These are phyloP conservation scores for Sycophila sp. DNA, from an alignment of 1,140 invertebrate genomes.

Conservation along the genomic window DNA sequence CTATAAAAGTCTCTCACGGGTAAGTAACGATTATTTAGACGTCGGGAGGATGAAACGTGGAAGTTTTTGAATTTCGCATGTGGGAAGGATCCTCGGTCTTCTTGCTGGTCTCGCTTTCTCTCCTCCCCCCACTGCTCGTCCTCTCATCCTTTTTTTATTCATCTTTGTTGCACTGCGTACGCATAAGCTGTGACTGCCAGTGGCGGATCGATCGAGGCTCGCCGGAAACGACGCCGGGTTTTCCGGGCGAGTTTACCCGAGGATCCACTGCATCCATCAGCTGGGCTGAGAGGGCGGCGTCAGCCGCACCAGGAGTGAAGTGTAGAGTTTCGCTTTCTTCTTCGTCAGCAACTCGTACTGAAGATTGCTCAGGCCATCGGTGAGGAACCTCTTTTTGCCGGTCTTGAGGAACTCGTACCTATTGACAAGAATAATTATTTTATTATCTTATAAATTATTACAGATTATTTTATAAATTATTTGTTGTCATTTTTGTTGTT, in stretches of 20 bases:
- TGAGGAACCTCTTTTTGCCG: constrained; percentile 82
- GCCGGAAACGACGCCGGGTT: neutral
- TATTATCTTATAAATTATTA: too few species aligned
- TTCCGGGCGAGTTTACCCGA: constrained; percentile 51
- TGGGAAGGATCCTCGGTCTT: too few species aligned
- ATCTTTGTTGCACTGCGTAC: neutral
- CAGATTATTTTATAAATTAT: too few species aligned
- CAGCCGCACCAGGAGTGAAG: constrained; percentile 78
- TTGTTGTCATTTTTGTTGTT: too few species aligned
- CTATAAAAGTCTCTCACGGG: too few species aligned
- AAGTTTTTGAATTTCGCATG: too few species aligned
- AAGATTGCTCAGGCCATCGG: constrained; percentile 88
- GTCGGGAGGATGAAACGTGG: too few species aligned
- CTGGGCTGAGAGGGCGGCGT: constrained; percentile 63
- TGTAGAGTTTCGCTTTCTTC: constrained; percentile 77
- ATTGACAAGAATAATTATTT: too few species aligned
- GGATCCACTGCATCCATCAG: constrained; percentile 69
- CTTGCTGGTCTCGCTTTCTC: too few species aligned
- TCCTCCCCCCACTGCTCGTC: too few species aligned
- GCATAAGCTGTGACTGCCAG: neutral
- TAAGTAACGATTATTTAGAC: too few species aligned
- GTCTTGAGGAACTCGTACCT: constrained; percentile 87
- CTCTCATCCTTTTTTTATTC: neutral
- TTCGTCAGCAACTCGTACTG: constrained; percentile 81
- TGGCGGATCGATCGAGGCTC: constrained; percentile 30